These are phyloP conservation scores for Oreochromis spilurus DNA, from an alignment of 2,113 vertebrate species.

Conservation along the genomic window DNA sequence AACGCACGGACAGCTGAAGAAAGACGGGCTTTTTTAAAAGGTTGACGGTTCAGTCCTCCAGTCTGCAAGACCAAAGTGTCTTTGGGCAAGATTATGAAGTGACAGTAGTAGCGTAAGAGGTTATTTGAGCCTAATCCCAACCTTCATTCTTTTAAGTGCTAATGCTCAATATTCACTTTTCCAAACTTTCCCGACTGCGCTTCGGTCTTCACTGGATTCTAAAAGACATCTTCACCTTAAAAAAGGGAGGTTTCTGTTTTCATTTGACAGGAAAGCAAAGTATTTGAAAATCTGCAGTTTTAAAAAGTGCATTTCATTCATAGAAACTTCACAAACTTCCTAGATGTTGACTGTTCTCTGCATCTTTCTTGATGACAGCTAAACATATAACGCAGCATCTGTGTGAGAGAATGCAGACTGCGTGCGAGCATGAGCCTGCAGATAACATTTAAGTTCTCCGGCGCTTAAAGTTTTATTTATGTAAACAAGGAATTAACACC, in stretches of 20 bases:
- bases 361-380: neutral
- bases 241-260: neutral
- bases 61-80: neutral
- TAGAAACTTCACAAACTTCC: neutral
- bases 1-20: neutral
- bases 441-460: neutral
- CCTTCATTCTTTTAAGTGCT: neutral
- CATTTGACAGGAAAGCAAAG: neutral
- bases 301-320: neutral
- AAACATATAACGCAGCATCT: neutral
- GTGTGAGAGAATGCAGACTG: neutral
- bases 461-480: neutral
- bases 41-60: neutral
- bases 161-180: neutral
- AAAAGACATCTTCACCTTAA: neutral
- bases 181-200: neutral
- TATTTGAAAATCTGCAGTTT: neutral
- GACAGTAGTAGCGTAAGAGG: fast-evolving
- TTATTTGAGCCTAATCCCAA: neutral
- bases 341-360: neutral
- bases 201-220: neutral
- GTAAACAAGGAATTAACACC: neutral
- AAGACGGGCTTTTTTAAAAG: neutral
- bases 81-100: neutral
- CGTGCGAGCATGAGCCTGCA: neutral